Evolutionary conservation across 92 coral and sea anemone species (phyloP).

Genomic region (Zoanthus sansibaricus): DNA sequence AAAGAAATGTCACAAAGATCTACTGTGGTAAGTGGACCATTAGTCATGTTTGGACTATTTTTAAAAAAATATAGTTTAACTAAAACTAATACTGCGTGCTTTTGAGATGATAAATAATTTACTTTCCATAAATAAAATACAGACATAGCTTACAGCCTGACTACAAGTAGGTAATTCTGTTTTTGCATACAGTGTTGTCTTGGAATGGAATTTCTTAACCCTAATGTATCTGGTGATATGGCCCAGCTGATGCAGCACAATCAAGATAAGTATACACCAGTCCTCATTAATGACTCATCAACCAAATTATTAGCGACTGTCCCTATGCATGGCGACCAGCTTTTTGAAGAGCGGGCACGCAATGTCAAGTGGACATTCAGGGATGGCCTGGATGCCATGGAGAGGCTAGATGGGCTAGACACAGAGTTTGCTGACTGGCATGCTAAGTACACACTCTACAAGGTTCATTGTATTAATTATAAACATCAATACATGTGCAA

Average conservation of each 20-base stretch:
- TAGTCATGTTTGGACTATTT: no score
- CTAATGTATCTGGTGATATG: conserved; percentile 58
- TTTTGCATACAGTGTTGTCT: conserved; percentile 43
- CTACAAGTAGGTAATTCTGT: background rate
- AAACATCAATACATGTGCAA: no score
- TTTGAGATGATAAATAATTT: no score
- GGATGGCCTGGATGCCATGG: background rate
- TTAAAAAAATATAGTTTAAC: background rate
- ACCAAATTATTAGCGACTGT: background rate
- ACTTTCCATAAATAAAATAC: background rate
- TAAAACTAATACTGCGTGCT: background rate
- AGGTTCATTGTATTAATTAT: background rate
- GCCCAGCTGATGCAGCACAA: conserved; percentile 53
- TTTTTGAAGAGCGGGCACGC: conserved; percentile 33
- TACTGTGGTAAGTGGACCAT: background rate
- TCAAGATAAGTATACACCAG: conserved; percentile 44
- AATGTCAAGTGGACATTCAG: conserved; percentile 30
- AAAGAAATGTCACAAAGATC: conserved; percentile 26
- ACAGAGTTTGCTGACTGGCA: conserved; percentile 47
- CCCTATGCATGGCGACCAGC: conserved; percentile 66
- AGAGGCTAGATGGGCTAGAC: conserved; percentile 15
- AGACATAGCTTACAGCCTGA: no score
- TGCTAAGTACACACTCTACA: conserved; percentile 28
- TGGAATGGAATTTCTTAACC: conserved; percentile 50
- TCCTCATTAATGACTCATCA: background rate